phyloP scores from a whole-genome alignment of 2,797 vertebrate genomes.

The Sparidentex hasta region DNA sequence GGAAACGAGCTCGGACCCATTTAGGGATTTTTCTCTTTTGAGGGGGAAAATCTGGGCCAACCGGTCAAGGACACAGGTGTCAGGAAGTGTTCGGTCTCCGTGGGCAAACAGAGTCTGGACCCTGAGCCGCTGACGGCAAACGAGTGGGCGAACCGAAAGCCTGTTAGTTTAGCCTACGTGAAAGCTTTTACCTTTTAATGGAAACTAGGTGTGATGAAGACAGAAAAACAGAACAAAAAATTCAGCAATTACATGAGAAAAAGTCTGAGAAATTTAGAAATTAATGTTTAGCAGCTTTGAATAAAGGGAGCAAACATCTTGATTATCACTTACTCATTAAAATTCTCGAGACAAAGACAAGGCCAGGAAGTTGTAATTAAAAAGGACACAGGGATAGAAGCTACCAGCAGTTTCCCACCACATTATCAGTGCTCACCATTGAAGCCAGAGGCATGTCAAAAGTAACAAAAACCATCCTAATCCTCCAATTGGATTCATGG shows the following conservation, averaged over 20 bases:
- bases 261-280: not conserved
- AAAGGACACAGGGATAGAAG: conserved; percentile 20
- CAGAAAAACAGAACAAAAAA: not conserved
- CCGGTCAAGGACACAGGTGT: conserved; percentile 76
- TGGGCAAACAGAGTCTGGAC: conserved; percentile 43
- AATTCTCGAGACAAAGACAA: conserved; percentile 2
- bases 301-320: conserved; percentile 1
- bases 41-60: conserved; percentile 43
- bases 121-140: conserved; percentile 5
- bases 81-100: conserved; percentile 63
- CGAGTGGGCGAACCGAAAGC: conserved; percentile 9
- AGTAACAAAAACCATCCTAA: conserved; percentile 86
- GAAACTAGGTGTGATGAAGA: not conserved
- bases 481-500: conserved; percentile 74
- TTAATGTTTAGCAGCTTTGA: not conserved
- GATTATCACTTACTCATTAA: not conserved
- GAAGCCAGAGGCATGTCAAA: conserved; percentile 87
- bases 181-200: not conserved
- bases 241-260: not conserved
- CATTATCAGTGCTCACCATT: conserved; percentile 81
- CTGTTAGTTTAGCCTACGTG: not conserved
- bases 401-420: conserved; percentile 46
- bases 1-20: conserved; percentile 27
- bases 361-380: conserved; percentile 26
- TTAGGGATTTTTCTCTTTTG: conserved; percentile 48